phyloP scores from a whole-genome alignment of 2,797 vertebrate genomes.

The Phoeniculus purpureus region DNA sequence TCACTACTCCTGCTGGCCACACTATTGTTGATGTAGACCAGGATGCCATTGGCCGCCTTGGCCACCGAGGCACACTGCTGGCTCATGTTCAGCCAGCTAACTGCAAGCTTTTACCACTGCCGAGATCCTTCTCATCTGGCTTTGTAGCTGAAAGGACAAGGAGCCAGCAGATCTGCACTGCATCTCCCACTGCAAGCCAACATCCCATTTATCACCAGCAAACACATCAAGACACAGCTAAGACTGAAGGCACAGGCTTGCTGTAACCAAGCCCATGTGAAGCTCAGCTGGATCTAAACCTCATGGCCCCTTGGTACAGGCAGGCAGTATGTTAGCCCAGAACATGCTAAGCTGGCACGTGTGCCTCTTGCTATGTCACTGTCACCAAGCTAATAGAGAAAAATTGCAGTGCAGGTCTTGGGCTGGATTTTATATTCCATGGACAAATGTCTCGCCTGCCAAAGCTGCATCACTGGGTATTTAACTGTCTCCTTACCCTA shows the following conservation, averaged over 20 bases:
- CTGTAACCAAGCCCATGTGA: not conserved
- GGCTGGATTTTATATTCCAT: not conserved
- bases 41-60: too few relatives aligned
- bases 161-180: slow-evolving; percentile 18
- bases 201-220: slow-evolving; percentile 14
- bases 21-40: too few relatives aligned
- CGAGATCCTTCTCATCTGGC: not conserved
- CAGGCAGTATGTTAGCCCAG: not conserved
- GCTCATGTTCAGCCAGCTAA: not conserved
- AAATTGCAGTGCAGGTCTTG: not conserved
- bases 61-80: too few relatives aligned
- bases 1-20: too few relatives aligned
- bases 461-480: not conserved
- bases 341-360: not conserved
- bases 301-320: not conserved
- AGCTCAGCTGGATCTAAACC: not conserved
- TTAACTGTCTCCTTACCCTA: not conserved
- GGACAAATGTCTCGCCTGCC: not conserved
- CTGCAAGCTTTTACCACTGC: not conserved
- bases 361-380: not conserved
- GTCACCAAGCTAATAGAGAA: not conserved
- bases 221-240: not conserved
- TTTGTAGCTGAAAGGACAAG: slow-evolving; percentile 25
- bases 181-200: not conserved
- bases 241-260: not conserved